Evolutionary conservation across 2,113 vertebrate species (phyloP).

Genomic region (Amphilophus citrinellus): DNA sequence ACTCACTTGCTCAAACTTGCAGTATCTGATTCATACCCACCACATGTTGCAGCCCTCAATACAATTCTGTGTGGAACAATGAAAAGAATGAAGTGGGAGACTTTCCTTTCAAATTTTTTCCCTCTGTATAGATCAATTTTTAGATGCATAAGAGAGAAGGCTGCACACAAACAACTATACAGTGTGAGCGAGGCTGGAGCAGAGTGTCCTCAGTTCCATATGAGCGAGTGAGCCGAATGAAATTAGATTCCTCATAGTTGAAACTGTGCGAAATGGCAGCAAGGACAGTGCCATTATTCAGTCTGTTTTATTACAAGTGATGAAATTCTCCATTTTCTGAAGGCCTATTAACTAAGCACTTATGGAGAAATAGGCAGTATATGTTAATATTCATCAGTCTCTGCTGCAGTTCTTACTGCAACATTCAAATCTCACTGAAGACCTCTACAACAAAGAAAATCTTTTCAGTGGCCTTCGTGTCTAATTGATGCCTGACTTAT

Average conservation of each 20-base stretch:
- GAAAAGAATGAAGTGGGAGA: conserved; percentile 14
- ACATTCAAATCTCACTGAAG: background rate
- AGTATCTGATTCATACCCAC: background rate
- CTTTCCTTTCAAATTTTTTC: background rate
- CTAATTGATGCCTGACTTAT: background rate
- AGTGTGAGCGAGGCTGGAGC: conserved; percentile 12
- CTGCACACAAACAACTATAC: background rate
- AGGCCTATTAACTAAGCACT: conserved; percentile 6
- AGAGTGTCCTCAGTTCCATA: conserved; percentile 3
- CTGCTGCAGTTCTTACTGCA: background rate
- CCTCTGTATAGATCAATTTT: conserved; percentile 22
- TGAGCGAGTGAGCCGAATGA: conserved; percentile 38
- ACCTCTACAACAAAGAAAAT: background rate
- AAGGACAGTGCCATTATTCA: conserved; percentile 27
- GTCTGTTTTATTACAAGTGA: conserved; percentile 21
- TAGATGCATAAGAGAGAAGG: conserved; percentile 14
- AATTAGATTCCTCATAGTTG: conserved; percentile 34
- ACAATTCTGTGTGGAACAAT: background rate
- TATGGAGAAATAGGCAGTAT: background rate
- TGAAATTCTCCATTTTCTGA: conserved; percentile 13
- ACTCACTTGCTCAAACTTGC: background rate
- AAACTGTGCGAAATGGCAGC: conserved; percentile 14
- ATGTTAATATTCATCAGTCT: conserved; percentile 17
- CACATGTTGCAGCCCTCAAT: background rate
- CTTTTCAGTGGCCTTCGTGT: background rate